Percentiles rank a stretch among this genome's conserved stretches.
Conservation (phyloP, 2,888 invertebrate species). For the Hemicrepidius hirtus region DNA sequence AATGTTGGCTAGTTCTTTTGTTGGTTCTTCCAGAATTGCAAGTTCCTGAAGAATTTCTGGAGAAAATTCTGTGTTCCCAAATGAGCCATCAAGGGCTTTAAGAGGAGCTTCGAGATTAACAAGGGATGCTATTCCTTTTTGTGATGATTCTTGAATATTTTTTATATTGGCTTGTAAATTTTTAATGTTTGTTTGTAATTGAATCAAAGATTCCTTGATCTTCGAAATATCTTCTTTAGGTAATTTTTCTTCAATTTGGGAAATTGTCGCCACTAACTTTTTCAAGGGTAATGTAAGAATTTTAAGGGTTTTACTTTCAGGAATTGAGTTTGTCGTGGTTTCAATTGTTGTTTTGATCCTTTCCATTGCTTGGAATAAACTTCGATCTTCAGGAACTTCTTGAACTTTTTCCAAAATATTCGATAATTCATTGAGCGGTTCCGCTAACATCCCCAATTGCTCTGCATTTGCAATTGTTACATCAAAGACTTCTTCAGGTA, state of each 20-base stretch:
- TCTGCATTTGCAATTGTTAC: conserved; percentile 4
- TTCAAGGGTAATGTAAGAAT: conserved; percentile 27
- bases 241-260: conserved; percentile 17
- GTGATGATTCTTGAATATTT: conserved; percentile 23
- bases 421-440: conserved; percentile 18
- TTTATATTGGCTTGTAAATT: conserved; percentile 5
- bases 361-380: conserved; percentile 10
- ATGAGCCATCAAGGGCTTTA: no score
- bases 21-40: conserved; percentile 38
- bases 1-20: conserved; percentile 44
- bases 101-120: conserved; percentile 39
- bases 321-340: background rate
- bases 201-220: conserved; percentile 29
- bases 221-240: background rate
- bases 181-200: conserved; percentile 22
- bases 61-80: background rate
- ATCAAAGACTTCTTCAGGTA: conserved; percentile 28
- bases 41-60: conserved; percentile 30
- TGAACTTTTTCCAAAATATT: background rate
- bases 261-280: conserved; percentile 14
- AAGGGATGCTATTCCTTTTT: conserved; percentile 45
- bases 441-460: conserved; percentile 12
- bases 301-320: conserved; percentile 25
- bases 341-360: conserved; percentile 29
- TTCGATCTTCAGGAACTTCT: conserved; percentile 31